Evolutionary conservation across 2,888 invertebrate genomes (phyloP).

Genomic region (Pyrocoelia pectoralis): DNA sequence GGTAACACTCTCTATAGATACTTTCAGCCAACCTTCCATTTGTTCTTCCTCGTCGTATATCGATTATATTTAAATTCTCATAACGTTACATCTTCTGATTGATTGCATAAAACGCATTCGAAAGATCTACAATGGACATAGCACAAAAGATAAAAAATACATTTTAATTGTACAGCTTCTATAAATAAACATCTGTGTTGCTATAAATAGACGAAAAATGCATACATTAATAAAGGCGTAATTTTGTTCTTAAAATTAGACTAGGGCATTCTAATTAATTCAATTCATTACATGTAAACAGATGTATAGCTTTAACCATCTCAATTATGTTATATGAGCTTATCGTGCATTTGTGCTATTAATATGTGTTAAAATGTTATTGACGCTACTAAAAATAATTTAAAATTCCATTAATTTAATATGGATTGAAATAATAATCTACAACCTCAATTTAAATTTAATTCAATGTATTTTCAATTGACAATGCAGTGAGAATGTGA

Average conservation of each 20-base stretch:
- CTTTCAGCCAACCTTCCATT: no score
- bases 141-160: no score
- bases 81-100: no score
- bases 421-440: neutral
- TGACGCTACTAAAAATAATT: constrained; percentile 7
- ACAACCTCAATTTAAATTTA: constrained; percentile 1
- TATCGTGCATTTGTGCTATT: constrained; percentile 13
- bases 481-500: neutral
- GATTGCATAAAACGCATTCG: no score
- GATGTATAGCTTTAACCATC: constrained; percentile 8
- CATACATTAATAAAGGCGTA: constrained; percentile 4
- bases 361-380: constrained; percentile 12
- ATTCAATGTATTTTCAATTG: neutral
- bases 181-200: neutral
- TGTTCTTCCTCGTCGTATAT: no score
- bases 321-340: constrained; percentile 20
- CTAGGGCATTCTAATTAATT: neutral
- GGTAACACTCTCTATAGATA: no score
- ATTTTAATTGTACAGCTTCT: no score
- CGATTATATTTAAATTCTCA: no score
- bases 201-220: constrained; percentile 7
- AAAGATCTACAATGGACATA: no score
- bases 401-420: neutral
- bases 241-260: neutral
- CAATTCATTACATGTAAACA: constrained; percentile 10